Percentiles rank a stretch among this genome's conserved stretches.
Evolutionary conservation across 2,888 invertebrate species (phyloP).

Genomic region (Muschampia plurimacula): DNA sequence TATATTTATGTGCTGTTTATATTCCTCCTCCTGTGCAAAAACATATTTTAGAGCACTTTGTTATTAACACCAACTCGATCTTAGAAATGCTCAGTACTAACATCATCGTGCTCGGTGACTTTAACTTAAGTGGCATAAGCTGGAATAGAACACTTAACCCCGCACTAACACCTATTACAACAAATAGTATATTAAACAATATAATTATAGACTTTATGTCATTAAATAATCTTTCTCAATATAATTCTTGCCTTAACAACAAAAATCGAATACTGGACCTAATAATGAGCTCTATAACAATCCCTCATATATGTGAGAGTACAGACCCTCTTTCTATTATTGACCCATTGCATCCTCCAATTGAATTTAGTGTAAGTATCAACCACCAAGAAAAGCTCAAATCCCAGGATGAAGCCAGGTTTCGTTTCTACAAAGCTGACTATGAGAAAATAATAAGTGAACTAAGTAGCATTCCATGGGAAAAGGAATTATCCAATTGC

Average conservation of each 20-base stretch:
- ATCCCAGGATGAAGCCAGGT: background rate
- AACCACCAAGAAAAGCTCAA: background rate
- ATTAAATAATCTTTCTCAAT: background rate
- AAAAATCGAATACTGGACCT: background rate
- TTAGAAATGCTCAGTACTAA: background rate
- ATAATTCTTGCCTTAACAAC: background rate
- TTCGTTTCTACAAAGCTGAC: conserved; percentile 3
- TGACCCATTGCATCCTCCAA: background rate
- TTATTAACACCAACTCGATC: background rate
- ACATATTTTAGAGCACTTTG: background rate
- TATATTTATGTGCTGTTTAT: background rate
- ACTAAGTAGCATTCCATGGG: background rate
- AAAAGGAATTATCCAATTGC: background rate
- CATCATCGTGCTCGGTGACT: background rate
- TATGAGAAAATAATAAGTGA: background rate
- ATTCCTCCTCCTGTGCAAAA: background rate
- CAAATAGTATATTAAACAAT: background rate
- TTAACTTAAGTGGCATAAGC: background rate
- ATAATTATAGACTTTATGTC: background rate
- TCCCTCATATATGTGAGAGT: background rate
- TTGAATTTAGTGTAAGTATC: background rate
- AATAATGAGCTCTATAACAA: background rate
- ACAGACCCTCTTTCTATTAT: background rate
- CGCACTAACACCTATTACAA: background rate
- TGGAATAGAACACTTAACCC: background rate